Percentiles rank a stretch among this genome's conserved stretches.
These are phyloP conservation scores for Clupea harengus DNA, from an alignment of 2,113 vertebrate species.

Conservation along the genomic window DNA sequence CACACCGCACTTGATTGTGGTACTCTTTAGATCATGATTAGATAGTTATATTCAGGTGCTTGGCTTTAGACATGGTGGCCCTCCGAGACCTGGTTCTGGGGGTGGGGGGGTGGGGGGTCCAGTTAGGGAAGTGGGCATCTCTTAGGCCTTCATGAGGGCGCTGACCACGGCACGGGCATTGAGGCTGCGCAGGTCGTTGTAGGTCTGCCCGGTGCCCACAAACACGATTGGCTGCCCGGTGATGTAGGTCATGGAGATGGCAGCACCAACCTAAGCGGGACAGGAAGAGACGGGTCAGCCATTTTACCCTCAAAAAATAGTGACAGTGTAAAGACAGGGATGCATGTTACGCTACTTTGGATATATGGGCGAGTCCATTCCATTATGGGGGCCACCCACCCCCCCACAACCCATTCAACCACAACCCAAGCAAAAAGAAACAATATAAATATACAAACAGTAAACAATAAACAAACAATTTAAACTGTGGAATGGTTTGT, in stretches of 20 bases:
- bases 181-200: constrained; percentile 96
- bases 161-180: constrained; percentile 94
- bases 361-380: no score
- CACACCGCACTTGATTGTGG: neutral
- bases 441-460: no score
- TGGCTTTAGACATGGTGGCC: constrained; percentile 1
- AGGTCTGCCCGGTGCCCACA: constrained; percentile 96
- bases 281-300: neutral
- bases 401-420: no score
- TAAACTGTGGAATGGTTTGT: neutral
- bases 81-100: neutral
- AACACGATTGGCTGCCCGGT: constrained; percentile 98
- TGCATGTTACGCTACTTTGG: no score
- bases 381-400: no score
- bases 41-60: neutral
- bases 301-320: neutral
- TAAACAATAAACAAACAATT: no score
- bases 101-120: neutral
- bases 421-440: no score
- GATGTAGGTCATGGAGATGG: constrained; percentile 99
- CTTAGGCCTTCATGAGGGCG: constrained; percentile 96
- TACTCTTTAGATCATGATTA: neutral
- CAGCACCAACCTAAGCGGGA: constrained; percentile 84
- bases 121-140: neutral
- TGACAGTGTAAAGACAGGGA: no score